Conservation (phyloP, 2,888 invertebrate species). For the Pyrrhosoma nymphula region DNA sequence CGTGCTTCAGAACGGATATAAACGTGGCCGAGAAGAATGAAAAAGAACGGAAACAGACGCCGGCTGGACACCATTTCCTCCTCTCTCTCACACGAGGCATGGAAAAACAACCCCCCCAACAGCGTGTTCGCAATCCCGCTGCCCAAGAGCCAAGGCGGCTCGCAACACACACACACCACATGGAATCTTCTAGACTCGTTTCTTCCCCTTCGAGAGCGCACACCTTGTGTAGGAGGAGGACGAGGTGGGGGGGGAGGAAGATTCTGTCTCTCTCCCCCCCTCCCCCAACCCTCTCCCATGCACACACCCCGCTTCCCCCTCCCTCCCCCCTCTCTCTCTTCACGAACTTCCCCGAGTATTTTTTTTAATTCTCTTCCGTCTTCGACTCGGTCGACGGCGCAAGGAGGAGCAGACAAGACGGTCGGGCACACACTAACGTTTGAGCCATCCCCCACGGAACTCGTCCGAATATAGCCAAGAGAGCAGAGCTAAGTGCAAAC, state of each 20-base stretch:
- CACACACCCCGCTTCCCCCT: background rate
- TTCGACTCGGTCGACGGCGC: background rate
- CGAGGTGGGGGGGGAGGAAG: background rate
- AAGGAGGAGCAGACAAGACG: background rate
- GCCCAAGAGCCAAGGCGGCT: background rate
- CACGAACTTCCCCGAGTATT: background rate
- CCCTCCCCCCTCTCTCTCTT: background rate
- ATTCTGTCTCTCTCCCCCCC: background rate
- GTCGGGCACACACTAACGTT: background rate
- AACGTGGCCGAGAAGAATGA: background rate
- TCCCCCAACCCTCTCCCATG: background rate
- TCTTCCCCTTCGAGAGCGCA: background rate
- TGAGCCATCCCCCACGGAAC: background rate
- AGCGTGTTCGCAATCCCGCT: background rate
- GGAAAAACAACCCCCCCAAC: background rate
- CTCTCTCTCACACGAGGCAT: background rate
- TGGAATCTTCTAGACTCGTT: conserved; percentile 22
- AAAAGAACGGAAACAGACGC: background rate
- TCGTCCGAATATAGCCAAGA: background rate
- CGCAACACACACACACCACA: background rate
- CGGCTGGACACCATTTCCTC: background rate
- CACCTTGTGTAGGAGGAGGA: background rate
- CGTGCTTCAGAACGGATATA: too few relatives aligned
- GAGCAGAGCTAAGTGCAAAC: too few relatives aligned
- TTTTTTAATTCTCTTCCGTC: background rate